Evolutionary conservation across 2,888 invertebrate genomes (phyloP).

Genomic region (Leptinotarsa juncta): DNA sequence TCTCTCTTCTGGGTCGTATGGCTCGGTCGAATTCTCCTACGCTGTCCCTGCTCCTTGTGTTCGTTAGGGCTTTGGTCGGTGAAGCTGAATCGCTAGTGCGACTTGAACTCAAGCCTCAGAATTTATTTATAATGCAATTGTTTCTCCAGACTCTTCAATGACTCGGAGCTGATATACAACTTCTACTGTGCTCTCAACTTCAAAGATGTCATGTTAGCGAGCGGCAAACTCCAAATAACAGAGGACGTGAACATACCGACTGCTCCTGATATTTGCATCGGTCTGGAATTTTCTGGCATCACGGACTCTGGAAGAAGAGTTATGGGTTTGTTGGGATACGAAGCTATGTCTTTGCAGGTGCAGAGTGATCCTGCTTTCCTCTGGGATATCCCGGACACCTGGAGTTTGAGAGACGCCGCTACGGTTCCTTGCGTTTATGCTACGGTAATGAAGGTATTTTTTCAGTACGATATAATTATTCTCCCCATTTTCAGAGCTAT

Average conservation of each 20-base stretch:
- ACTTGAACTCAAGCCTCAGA: no score
- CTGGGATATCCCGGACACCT: constrained; percentile 69
- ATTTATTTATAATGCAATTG: background rate
- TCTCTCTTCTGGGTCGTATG: no score
- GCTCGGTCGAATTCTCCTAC: no score
- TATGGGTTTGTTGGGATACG: constrained; percentile 65
- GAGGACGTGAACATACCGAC: constrained; percentile 87
- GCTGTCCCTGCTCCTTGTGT: no score
- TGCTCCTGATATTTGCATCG: constrained; percentile 86
- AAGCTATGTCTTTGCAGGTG: constrained; percentile 64
- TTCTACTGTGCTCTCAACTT: constrained; percentile 94
- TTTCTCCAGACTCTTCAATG: constrained; percentile 27
- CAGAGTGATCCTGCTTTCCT: constrained; percentile 65
- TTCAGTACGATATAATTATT: background rate
- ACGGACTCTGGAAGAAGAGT: constrained; percentile 59
- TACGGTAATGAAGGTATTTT: constrained; percentile 63
- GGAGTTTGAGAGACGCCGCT: constrained; percentile 75
- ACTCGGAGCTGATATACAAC: constrained; percentile 60
- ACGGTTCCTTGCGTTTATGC: constrained; percentile 75
- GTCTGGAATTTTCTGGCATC: constrained; percentile 82
- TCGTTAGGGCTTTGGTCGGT: no score
- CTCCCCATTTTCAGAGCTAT: constrained; percentile 44
- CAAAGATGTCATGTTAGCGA: constrained; percentile 95
- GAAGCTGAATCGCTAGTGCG: no score
- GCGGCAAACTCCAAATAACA: constrained; percentile 89